These are phyloP conservation scores for Bucco capensis DNA, from an alignment of 2,113 vertebrate species.

Conservation along the genomic window DNA sequence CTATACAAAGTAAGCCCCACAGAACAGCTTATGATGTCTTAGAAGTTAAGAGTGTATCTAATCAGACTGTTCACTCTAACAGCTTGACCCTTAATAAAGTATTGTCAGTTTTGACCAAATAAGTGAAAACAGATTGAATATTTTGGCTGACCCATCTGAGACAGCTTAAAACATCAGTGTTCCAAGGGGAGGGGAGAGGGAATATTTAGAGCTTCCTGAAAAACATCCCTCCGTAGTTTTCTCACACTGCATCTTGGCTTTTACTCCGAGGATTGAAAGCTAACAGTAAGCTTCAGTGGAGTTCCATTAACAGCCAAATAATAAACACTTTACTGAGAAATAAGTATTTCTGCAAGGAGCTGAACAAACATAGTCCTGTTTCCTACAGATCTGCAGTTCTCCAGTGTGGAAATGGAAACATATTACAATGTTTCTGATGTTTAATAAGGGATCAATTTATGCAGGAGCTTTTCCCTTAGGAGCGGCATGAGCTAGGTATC, in stretches of 20 bases:
- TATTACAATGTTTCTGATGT: not conserved
- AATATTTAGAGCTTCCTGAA: not conserved
- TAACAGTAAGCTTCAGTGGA: not conserved
- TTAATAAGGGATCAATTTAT: not conserved
- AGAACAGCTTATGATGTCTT: not conserved
- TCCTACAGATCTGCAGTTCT: not conserved
- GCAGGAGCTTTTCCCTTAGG: not conserved
- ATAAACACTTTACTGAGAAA: not conserved
- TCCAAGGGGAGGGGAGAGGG: not conserved
- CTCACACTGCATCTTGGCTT: conserved; percentile 4
- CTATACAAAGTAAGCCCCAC: not conserved
- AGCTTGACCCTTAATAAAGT: not conserved
- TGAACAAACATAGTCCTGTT: not conserved
- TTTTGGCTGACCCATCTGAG: not conserved
- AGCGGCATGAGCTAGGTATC: not conserved
- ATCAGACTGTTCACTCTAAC: not conserved
- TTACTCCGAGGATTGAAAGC: not conserved
- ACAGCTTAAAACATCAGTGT: not conserved
- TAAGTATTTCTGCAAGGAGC: conserved; percentile 6
- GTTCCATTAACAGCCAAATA: not conserved
- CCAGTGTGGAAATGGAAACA: not conserved
- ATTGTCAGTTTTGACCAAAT: not conserved
- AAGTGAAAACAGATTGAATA: not conserved
- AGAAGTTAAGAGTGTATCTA: not conserved
- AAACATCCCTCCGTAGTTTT: not conserved